phyloP scores from a whole-genome alignment of 30 jellyfish, hydroid and myxozoan genomes.

The Chironex yamaguchii region DNA sequence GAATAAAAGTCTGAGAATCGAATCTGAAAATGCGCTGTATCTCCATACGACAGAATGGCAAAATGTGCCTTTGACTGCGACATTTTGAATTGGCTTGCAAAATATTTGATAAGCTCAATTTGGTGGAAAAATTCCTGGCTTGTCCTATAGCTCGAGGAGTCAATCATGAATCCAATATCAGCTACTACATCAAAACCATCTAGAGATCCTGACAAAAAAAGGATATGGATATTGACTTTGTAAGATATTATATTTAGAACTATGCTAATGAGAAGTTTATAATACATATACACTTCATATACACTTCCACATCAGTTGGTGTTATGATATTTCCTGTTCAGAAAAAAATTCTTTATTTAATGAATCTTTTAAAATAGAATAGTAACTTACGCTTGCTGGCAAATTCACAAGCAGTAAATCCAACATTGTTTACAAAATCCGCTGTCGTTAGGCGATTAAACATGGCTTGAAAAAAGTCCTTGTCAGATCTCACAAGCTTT shows the following conservation, averaged over 20 bases:
- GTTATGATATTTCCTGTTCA: too few species aligned
- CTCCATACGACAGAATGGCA: slow-evolving; percentile 68
- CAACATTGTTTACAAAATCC: slow-evolving; percentile 27
- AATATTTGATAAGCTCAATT: slow-evolving; percentile 31
- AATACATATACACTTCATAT: too few species aligned
- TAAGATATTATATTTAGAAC: too few species aligned
- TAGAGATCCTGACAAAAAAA: slow-evolving; percentile 55
- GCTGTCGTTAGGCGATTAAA: slow-evolving; percentile 12
- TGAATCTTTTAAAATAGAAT: too few species aligned
- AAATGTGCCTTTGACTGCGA: slow-evolving; percentile 66
- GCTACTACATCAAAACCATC: slow-evolving; percentile 68
- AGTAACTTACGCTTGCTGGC: slow-evolving; percentile 70
- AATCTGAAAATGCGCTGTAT: slow-evolving; percentile 36
- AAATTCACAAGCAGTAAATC: slow-evolving; percentile 65
- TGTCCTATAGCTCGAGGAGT: slow-evolving; percentile 52
- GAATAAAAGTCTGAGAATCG: slow-evolving; percentile 61
- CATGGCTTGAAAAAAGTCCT: slow-evolving; percentile 65
- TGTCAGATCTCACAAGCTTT: slow-evolving; percentile 45
- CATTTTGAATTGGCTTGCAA: slow-evolving; percentile 29
- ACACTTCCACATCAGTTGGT: too few species aligned
- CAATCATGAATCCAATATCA: slow-evolving; percentile 87
- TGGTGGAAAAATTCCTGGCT: slow-evolving; percentile 58
- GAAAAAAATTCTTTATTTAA: too few species aligned
- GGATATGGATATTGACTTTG: too few species aligned
- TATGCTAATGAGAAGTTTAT: too few species aligned